A percentile compares a stretch with the other conserved stretches of the same genome.
phyloP scores from a whole-genome alignment of 2,113 vertebrate species.

The Oreochromis tanganicae region DNA sequence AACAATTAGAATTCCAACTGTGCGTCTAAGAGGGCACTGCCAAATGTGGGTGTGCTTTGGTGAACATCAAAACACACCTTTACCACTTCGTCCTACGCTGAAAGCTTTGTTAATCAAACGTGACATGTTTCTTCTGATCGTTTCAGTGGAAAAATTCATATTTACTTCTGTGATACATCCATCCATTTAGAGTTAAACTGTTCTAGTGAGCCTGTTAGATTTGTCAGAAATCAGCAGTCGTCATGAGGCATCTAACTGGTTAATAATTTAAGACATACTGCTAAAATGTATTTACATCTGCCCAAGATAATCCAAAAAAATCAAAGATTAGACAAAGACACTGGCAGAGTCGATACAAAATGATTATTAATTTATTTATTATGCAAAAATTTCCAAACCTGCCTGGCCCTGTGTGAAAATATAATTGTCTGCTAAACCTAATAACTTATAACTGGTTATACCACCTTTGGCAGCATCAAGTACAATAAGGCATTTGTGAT shows the following conservation, averaged over 20 bases:
- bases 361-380: no score
- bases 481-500: no score
- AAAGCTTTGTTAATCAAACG: slow-evolving; percentile 6
- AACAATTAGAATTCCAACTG: slow-evolving; percentile 7
- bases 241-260: not conserved
- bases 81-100: not conserved
- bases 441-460: no score
- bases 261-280: not conserved
- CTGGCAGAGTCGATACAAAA: no score
- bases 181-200: slow-evolving; percentile 2
- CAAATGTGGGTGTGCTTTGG: not conserved
- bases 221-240: not conserved
- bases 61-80: slow-evolving; percentile 1
- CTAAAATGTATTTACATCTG: no score
- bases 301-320: no score
- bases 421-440: no score
- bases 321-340: no score
- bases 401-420: no score
- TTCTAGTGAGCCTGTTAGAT: not conserved
- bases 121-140: not conserved
- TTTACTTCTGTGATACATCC: not conserved
- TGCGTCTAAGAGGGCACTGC: not conserved
- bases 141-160: not conserved
- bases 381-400: no score
- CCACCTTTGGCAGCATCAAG: no score